Base-by-base conservation (phyloP, 1,140 invertebrate species). In the Calliopsis andreniformis region DNA sequence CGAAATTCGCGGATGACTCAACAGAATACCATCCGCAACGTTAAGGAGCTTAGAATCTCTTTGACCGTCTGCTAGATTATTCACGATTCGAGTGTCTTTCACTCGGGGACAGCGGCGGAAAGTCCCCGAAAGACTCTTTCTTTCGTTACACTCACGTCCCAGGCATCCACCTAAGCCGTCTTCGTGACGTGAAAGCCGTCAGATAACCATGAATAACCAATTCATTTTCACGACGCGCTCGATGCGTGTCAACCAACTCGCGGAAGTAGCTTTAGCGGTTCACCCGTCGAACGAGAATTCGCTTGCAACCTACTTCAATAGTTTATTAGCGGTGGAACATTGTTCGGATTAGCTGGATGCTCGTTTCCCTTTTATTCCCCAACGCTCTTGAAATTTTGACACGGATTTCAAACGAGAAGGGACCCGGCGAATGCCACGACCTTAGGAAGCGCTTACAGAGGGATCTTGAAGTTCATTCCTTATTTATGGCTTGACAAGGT, bases 181-280 rank as follows among this genome's bases (percentile, higher is more conserved):
- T 42, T 53, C 18, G 35, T 12, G 7, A 39, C 45, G 7, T 14
- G 58, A 51, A 71, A 71, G 69, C 45, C 12, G 7, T 12, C 32
- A 51, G 47, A 63, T 53, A 64, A 63, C 25, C 69, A 72, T 72
- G 69, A 72, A 72, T 72, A 63, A 72, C 59, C 47, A 72, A 72
- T 72, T 64, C 32, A 72, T 53, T 72, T 72, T 42, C 43, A 20
- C 20, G 45, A 42, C 32, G 3, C 23, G 3, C 23, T 53, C 23
- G 12, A 20, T n/a, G 18, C 23, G 23, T 23, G 45, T 39, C 58
- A 39, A 35, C 42, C 18, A 23, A 12, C 32, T 39, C 32, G 23
- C 30, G 30, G 32, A 49, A 63, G 63, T 63, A 1, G 58, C 14
- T 71, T 51, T 23, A 8, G 20, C 20, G 28, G 28, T n/a, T 45